A percentile compares a stretch with the other conserved stretches of the same genome.
These are phyloP conservation scores for Conus canariensis DNA, from an alignment of 2,888 invertebrate species.

Conservation along the genomic window DNA sequence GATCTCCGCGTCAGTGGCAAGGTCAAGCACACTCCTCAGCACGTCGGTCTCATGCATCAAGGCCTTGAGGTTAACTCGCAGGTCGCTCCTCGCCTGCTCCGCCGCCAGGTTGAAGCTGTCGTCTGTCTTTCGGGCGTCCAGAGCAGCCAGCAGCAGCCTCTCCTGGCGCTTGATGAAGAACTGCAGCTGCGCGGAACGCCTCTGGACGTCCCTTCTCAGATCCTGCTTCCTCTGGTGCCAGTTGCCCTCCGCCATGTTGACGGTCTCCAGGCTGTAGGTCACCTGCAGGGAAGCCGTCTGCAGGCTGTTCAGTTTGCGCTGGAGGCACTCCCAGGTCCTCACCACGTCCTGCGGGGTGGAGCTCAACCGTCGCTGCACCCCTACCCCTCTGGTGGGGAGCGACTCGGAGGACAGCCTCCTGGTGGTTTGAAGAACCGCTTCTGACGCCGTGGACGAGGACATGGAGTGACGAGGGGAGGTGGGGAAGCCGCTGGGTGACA, in stretches of 20 bases:
- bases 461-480: background rate
- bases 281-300: conserved; percentile 56
- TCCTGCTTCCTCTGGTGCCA: conserved; percentile 57
- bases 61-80: conserved; percentile 49
- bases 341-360: conserved; percentile 39
- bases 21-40: conserved; percentile 50
- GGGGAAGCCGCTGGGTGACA: background rate
- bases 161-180: conserved; percentile 60
- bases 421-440: conserved; percentile 19
- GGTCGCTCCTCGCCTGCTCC: conserved; percentile 47
- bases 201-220: conserved; percentile 55
- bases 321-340: conserved; percentile 42
- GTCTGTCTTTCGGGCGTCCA: conserved; percentile 55
- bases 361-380: conserved; percentile 34
- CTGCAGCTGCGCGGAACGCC: conserved; percentile 61
- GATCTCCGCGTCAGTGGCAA: conserved; percentile 51
- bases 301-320: conserved; percentile 52
- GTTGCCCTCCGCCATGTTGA: conserved; percentile 55
- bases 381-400: background rate
- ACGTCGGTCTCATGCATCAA: conserved; percentile 54
- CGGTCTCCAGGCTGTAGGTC: conserved; percentile 55
- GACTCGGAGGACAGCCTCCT: conserved; percentile 28
- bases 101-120: conserved; percentile 47
- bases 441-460: conserved; percentile 24
- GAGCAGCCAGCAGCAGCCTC: conserved; percentile 57